Evolutionary conservation across 2,113 vertebrate species (phyloP).

Genomic region (Thamnaconus septentrionalis): DNA sequence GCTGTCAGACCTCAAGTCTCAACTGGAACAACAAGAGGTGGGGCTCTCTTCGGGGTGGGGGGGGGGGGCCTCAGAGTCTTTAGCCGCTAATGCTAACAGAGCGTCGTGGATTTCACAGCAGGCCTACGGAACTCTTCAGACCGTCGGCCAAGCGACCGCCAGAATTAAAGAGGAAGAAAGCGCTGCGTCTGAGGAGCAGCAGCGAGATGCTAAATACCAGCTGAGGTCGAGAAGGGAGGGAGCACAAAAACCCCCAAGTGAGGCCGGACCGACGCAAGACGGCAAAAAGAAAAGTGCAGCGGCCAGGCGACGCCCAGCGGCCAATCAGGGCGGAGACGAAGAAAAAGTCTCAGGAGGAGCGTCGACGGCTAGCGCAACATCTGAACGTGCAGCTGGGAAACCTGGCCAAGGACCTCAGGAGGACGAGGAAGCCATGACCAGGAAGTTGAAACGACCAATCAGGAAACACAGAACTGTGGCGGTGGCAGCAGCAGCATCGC

Average conservation of each 20-base stretch:
- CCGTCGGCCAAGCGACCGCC: neutral
- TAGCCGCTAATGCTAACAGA: neutral
- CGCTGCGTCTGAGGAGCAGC: neutral
- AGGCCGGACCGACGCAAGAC: neutral
- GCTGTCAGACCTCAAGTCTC: constrained; percentile 36
- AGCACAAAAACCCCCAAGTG: neutral
- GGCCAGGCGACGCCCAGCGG: no score
- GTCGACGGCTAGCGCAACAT: neutral
- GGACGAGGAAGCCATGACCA: neutral
- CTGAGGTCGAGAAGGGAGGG: neutral
- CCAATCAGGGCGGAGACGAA: no score
- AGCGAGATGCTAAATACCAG: neutral
- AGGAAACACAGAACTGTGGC: neutral
- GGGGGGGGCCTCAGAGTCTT: neutral
- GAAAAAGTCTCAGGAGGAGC: no score
- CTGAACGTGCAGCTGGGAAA: neutral
- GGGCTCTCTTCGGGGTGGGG: neutral
- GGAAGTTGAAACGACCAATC: neutral
- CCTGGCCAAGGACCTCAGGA: no score
- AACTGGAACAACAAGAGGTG: constrained; percentile 45
- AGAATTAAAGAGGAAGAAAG: neutral
- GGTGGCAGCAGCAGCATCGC: neutral
- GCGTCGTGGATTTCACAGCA: constrained; percentile 25
- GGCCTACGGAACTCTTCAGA: neutral
- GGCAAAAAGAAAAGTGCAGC: neutral